Conservation (phyloP, 2,113 vertebrate species). For the Tichodroma muraria region DNA sequence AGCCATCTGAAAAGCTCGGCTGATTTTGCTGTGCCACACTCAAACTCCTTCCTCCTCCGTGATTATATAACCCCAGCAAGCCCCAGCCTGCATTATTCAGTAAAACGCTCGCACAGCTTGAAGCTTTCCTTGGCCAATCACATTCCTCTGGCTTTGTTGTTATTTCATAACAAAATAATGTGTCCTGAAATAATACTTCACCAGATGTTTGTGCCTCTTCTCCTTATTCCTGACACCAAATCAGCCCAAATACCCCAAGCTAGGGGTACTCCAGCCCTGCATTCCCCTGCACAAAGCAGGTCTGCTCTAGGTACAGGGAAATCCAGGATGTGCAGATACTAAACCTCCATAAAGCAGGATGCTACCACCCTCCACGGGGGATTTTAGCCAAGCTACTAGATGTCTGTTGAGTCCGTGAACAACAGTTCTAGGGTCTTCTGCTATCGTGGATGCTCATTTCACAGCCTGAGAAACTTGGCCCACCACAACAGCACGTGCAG, state of each 20-base stretch:
- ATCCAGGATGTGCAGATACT: not conserved
- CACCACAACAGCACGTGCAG: not conserved
- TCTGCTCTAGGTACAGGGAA: not conserved
- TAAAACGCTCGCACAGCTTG: not conserved
- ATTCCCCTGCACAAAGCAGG: not conserved
- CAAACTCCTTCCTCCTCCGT: not conserved
- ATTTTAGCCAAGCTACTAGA: not conserved
- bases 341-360: not conserved
- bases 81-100: constrained; percentile 6
- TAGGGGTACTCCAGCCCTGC: not conserved
- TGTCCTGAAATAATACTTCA: constrained; percentile 34
- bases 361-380: rapidly evolving
- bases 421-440: not conserved
- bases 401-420: not conserved
- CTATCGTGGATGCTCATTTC: not conserved
- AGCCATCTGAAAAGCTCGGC: not conserved
- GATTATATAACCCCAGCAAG: constrained; percentile 5
- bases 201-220: not conserved
- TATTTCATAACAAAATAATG: constrained; percentile 38
- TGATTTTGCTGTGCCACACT: not conserved
- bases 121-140: constrained; percentile 2
- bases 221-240: not conserved
- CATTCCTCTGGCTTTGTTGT: not conserved
- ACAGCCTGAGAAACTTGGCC: not conserved
- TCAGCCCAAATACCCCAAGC: rapidly evolving